Evolutionary conservation across 2,797 vertebrate genomes (phyloP).

Genomic region (Pseudocheirus occidentalis): DNA sequence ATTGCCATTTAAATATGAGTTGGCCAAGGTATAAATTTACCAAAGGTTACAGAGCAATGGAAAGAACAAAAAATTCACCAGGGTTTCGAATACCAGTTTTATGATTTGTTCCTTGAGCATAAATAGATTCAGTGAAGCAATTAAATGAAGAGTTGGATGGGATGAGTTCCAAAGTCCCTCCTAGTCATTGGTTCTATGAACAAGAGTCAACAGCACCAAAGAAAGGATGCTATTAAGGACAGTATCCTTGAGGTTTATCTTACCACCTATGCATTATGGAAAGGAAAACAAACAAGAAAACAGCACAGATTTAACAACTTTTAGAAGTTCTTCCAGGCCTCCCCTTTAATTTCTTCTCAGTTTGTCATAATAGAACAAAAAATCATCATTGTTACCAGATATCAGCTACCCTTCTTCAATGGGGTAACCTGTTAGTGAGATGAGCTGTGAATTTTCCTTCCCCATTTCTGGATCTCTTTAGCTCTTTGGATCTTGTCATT

Average conservation of each 20-base stretch:
- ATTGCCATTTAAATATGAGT: neutral
- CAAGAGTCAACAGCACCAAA: neutral
- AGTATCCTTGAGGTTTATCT: neutral
- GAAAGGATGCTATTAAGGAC: neutral
- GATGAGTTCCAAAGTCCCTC: neutral
- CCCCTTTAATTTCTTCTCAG: neutral
- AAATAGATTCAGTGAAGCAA: constrained; percentile 3
- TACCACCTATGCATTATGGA: neutral
- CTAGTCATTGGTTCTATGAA: neutral
- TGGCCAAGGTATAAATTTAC: neutral
- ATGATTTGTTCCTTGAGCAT: neutral
- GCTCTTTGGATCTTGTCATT: neutral
- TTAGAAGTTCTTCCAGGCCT: neutral
- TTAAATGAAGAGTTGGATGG: neutral
- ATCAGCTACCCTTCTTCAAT: neutral
- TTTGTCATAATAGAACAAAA: neutral
- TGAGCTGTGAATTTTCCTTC: neutral
- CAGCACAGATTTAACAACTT: neutral
- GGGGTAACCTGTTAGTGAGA: neutral
- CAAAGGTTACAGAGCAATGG: neutral
- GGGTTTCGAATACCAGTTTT: constrained; percentile 2
- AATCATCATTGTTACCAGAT: neutral
- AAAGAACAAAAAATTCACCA: neutral
- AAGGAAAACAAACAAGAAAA: neutral
- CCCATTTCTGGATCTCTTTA: neutral